Evolutionary conservation across 2,888 invertebrate species (phyloP).

Genomic region (Lymantria dispar): DNA sequence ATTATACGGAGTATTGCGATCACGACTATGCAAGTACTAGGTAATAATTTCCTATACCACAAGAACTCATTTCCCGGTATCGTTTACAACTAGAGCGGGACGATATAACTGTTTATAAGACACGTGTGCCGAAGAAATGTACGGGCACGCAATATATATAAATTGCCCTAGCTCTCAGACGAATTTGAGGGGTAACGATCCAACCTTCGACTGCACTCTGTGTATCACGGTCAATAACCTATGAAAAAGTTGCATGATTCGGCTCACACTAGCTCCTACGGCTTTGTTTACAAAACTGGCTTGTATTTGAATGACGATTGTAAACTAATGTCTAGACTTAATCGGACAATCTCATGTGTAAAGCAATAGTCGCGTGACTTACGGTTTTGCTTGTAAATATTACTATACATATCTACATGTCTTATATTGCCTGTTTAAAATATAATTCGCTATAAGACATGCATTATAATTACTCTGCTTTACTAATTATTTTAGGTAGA

Average conservation of each 20-base stretch:
- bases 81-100: slow-evolving; percentile 17
- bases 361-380: slow-evolving; percentile 5
- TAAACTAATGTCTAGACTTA: slow-evolving; percentile 4
- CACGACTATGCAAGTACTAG: slow-evolving; percentile 1
- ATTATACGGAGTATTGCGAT: not conserved
- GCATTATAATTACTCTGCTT: no score
- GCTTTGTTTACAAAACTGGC: slow-evolving; percentile 9
- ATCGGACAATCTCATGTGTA: slow-evolving; percentile 1
- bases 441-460: no score
- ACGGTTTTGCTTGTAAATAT: slow-evolving; percentile 1
- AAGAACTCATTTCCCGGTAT: slow-evolving; percentile 11
- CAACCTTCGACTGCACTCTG: slow-evolving; percentile 11
- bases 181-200: slow-evolving; percentile 14
- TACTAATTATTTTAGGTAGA: no score
- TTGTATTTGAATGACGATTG: slow-evolving; percentile 3
- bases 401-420: not conserved
- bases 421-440: no score
- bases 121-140: slow-evolving; percentile 7
- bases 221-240: slow-evolving; percentile 10
- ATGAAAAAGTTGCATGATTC: slow-evolving; percentile 2
- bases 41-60: slow-evolving; percentile 6
- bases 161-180: slow-evolving; percentile 13
- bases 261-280: not conserved
- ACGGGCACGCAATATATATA: slow-evolving; percentile 8
- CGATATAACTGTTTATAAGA: slow-evolving; percentile 20